Conservation (phyloP, 2,797 vertebrate genomes). For the Peromyscus eremicus region DNA sequence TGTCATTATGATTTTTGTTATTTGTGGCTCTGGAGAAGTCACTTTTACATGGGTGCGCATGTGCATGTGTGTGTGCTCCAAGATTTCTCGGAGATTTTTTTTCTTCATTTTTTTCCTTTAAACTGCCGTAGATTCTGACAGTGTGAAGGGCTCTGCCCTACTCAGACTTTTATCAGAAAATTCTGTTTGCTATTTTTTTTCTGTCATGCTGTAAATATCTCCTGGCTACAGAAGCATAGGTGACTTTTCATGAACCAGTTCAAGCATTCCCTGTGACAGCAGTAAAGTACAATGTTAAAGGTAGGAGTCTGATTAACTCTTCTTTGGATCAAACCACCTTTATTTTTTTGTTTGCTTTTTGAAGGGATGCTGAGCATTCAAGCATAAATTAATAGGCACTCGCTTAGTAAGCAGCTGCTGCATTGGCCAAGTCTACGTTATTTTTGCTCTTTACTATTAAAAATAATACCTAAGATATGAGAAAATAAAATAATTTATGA, state of each 20-base stretch:
- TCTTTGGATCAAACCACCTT: neutral
- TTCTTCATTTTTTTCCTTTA: slow-evolving; percentile 5
- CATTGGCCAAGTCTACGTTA: rapidly evolving
- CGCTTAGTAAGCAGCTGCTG: neutral
- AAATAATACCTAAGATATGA: neutral
- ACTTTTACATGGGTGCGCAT: rapidly evolving
- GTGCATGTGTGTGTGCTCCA: neutral
- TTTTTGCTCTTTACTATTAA: neutral
- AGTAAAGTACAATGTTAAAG: neutral
- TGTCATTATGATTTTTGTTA: neutral
- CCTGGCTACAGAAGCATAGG: slow-evolving; percentile 28
- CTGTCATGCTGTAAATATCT: slow-evolving; percentile 55
- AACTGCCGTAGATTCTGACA: slow-evolving; percentile 19
- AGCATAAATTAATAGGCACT: neutral
- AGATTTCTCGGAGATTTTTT: neutral
- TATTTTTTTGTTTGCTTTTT: neutral
- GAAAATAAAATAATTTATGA: neutral
- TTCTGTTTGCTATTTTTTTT: slow-evolving; percentile 19
- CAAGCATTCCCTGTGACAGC: slow-evolving; percentile 20
- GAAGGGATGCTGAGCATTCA: neutral
- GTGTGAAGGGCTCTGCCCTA: neutral
- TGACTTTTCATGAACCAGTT: slow-evolving; percentile 59
- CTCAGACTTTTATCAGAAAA: slow-evolving; percentile 37
- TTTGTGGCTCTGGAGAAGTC: neutral
- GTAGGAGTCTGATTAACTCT: slow-evolving; percentile 11